These are phyloP conservation scores for Percopsis transmontana DNA, from an alignment of 2,113 vertebrate genomes.

Conservation along the genomic window DNA sequence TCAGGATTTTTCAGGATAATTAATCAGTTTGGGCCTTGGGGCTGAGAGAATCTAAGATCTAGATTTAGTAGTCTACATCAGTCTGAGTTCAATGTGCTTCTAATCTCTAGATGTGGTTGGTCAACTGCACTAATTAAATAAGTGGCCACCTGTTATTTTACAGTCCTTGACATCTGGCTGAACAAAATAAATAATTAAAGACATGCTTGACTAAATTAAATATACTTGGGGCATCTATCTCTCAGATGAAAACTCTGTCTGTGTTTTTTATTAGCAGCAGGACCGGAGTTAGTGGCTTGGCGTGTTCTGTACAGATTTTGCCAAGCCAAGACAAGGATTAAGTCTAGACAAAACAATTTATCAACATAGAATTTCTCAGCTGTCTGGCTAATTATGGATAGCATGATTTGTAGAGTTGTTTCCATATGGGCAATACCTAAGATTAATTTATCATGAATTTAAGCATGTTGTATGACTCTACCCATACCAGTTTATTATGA, in stretches of 20 bases:
- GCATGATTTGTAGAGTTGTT: conserved; percentile 40
- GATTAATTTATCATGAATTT: conserved; percentile 12
- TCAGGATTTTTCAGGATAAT: conserved; percentile 6
- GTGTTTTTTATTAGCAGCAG: conserved; percentile 51
- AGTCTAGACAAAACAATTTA: conserved; percentile 32
- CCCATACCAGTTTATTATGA: background rate
- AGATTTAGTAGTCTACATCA: conserved; percentile 26
- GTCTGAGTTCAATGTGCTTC: conserved; percentile 45
- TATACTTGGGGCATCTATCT: conserved; percentile 48
- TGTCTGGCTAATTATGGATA: conserved; percentile 41
- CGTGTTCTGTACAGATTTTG: conserved; percentile 47
- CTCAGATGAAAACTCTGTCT: conserved; percentile 51
- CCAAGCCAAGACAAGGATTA: conserved; percentile 67
- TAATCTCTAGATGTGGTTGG: conserved; percentile 64
- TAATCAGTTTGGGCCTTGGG: conserved; percentile 14
- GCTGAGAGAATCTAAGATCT: conserved; percentile 12
- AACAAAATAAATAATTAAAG: conserved; percentile 76
- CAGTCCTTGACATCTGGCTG: conserved; percentile 75
- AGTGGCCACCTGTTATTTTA: conserved; percentile 76
- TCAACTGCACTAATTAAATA: conserved; percentile 75
- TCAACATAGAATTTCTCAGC: conserved; percentile 30
- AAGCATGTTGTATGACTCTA: background rate
- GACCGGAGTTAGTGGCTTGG: conserved; percentile 65
- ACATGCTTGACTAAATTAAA: conserved; percentile 59
- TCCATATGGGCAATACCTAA: conserved; percentile 53